These are phyloP conservation scores for Steromphala cineraria DNA, from an alignment of 2,888 invertebrate species.

Conservation along the genomic window DNA sequence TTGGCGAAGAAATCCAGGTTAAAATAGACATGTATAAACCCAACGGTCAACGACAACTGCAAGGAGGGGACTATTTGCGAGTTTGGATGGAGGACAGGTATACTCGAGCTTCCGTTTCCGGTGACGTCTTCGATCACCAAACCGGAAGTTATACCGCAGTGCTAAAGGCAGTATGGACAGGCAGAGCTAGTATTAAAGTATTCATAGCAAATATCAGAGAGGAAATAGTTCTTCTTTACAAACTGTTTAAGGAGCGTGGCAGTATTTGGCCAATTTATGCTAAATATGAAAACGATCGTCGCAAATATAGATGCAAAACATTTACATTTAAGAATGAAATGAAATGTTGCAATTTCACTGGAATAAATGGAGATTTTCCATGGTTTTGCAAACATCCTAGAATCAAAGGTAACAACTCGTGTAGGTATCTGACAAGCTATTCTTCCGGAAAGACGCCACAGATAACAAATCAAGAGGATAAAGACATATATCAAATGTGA, in stretches of 20 bases:
- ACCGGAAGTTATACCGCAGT: background rate
- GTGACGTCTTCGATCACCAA: background rate
- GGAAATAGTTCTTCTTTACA: background rate
- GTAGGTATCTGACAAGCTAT: too few species aligned
- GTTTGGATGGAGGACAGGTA: background rate
- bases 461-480: too few species aligned
- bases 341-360: too few species aligned
- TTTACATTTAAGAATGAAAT: too few species aligned
- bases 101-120: background rate
- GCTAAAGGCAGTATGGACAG: background rate
- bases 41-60: background rate
- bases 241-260: background rate
- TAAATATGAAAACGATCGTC: background rate
- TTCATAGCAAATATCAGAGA: background rate
- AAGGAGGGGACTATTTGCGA: background rate
- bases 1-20: background rate
- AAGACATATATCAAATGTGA: too few species aligned
- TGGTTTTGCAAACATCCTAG: too few species aligned
- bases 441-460: too few species aligned
- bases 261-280: background rate
- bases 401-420: too few species aligned
- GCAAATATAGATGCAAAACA: too few species aligned
- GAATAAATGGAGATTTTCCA: too few species aligned
- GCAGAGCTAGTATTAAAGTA: background rate
- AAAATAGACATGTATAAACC: background rate